A percentile compares a stretch with the other conserved stretches of the same genome.
phyloP scores from a whole-genome alignment of 1,140 invertebrate genomes.

The Saccostrea cuccullata region DNA sequence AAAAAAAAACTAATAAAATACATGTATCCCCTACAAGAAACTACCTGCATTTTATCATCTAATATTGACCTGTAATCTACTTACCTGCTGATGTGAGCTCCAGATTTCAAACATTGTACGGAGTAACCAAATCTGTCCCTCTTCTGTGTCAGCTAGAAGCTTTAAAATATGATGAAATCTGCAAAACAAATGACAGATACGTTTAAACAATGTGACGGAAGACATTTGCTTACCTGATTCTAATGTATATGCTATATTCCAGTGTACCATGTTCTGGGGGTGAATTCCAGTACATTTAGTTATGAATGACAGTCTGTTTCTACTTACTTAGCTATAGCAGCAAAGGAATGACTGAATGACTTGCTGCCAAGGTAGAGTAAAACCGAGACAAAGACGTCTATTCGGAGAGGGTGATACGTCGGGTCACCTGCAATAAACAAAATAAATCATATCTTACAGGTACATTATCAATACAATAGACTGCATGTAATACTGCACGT shows the following conservation, averaged over 20 bases:
- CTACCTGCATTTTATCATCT: no score
- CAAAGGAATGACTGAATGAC: conserved; percentile 98
- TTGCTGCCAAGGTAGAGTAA: conserved; percentile 95
- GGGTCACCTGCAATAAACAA: conserved; percentile 68
- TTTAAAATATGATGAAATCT: conserved; percentile 95
- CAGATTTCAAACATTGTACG: conserved; percentile 96
- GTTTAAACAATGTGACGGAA: neutral
- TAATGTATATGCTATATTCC: no score
- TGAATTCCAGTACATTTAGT: no score
- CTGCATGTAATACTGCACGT: no score
- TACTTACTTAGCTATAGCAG: conserved; percentile 92
- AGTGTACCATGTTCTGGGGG: no score
- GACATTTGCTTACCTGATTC: no score
- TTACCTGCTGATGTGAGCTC: conserved; percentile 91
- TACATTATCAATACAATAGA: no score
- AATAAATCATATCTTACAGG: neutral
- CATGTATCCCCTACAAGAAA: no score
- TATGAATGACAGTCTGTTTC: no score
- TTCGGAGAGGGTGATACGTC: conserved; percentile 90
- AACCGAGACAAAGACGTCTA: conserved; percentile 97
- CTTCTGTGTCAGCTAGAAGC: conserved; percentile 94
- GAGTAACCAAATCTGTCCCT: conserved; percentile 96
- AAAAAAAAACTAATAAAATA: no score
- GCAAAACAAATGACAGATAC: neutral
- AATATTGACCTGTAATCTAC: neutral